Conservation (phyloP, 2,888 invertebrate species). For the Lasioglossum morio region DNA sequence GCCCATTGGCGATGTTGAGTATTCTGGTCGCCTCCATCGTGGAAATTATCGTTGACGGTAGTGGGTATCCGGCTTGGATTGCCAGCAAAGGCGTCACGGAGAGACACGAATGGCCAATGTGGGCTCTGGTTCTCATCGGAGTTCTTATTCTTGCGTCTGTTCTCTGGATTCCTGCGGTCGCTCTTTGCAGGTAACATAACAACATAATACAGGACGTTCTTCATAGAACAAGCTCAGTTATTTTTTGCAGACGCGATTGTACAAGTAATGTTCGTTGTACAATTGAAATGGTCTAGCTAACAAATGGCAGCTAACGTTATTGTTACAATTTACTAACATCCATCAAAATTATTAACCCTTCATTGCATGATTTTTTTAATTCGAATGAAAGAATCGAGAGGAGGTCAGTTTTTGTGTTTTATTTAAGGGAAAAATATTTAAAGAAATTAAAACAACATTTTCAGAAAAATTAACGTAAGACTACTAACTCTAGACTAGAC, state of each 20-base stretch:
- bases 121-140: conserved; percentile 92
- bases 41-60: conserved; percentile 92
- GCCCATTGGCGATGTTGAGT: conserved; percentile 94
- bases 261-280: background rate
- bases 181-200: conserved; percentile 89
- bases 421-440: no score
- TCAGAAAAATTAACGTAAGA: no score
- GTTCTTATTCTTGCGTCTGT: conserved; percentile 92
- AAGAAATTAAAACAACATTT: no score
- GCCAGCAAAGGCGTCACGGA: conserved; percentile 90
- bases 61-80: conserved; percentile 95
- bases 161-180: conserved; percentile 94
- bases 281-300: no score
- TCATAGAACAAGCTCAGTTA: background rate
- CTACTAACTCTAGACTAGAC: no score
- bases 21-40: conserved; percentile 94
- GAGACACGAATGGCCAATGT: conserved; percentile 93
- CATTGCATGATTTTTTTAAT: no score
- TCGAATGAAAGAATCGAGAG: no score
- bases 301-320: no score
- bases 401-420: no score
- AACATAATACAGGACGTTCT: background rate
- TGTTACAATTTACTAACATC: no score
- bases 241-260: background rate
- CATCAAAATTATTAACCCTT: no score